Conservation (phyloP, 2,888 invertebrate genomes). For the Phasia obesa region DNA sequence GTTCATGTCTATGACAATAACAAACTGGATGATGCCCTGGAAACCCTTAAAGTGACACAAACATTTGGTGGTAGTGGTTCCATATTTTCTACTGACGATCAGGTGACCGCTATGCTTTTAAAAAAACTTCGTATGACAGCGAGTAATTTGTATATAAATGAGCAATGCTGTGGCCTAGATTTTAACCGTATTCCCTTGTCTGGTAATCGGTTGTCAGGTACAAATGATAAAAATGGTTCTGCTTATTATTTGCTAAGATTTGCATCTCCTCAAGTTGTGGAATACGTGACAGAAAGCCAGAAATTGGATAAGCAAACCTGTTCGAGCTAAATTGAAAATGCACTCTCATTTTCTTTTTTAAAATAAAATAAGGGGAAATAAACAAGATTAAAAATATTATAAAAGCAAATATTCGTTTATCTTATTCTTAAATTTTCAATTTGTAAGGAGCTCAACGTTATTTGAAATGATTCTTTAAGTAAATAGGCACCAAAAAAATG, state of each 20-base stretch:
- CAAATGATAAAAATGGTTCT: conserved; percentile 98
- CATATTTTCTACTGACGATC: conserved; percentile 78
- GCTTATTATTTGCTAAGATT: conserved; percentile 94
- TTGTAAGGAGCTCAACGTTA: too few species aligned
- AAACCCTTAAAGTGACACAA: conserved; percentile 39
- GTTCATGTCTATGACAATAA: conserved; percentile 68
- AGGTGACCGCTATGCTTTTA: conserved; percentile 88
- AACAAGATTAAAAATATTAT: too few species aligned
- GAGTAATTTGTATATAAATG: conserved; percentile 98
- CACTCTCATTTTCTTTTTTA: too few species aligned
- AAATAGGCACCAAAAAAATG: too few species aligned
- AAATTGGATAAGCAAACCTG: not conserved
- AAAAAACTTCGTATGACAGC: conserved; percentile 92
- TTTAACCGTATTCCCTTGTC: conserved; percentile 99
- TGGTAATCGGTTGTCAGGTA: conserved; percentile 96
- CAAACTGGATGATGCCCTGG: conserved; percentile 55
- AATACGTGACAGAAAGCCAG: conserved; percentile 78
- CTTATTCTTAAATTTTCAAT: too few species aligned
- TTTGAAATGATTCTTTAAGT: too few species aligned
- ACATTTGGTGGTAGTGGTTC: conserved; percentile 63
- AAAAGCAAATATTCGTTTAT: too few species aligned
- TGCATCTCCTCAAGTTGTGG: conserved; percentile 95
- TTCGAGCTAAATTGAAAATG: not conserved
- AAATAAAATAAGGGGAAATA: too few species aligned
- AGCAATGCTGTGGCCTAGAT: conserved; percentile 98